These are phyloP conservation scores for Zaprionus tsacasi DNA, from an alignment of 1,140 invertebrate genomes.

Conservation along the genomic window DNA sequence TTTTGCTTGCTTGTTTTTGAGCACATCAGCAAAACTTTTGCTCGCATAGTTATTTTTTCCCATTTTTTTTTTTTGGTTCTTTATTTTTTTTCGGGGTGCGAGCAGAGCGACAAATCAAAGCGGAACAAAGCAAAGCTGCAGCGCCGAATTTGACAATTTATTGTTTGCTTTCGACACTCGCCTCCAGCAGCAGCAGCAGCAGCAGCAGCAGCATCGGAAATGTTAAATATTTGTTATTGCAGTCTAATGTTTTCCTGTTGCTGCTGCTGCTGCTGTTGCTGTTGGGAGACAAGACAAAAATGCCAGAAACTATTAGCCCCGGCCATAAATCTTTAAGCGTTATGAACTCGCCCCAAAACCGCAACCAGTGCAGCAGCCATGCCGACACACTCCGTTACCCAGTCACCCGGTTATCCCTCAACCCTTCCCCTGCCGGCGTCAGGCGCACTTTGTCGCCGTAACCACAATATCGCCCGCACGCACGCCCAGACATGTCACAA, in stretches of 20 bases:
- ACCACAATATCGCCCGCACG: conserved; percentile 44
- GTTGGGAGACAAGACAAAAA: conserved; percentile 52
- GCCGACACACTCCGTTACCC: not conserved
- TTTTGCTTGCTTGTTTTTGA: conserved; percentile 48
- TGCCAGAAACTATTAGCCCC: conserved; percentile 65
- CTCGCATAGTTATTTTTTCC: not conserved
- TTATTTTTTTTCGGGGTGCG: conserved; percentile 35
- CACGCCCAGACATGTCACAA: conserved; percentile 77
- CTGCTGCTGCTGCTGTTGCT: not conserved
- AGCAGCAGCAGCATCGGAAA: conserved; percentile 69
- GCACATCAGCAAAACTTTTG: conserved; percentile 69
- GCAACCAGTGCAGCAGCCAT: not conserved
- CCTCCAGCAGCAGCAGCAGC: conserved; percentile 13
- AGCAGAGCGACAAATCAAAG: conserved; percentile 69
- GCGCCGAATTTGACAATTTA: conserved; percentile 71
- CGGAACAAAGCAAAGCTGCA: conserved; percentile 64
- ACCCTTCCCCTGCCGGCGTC: no score
- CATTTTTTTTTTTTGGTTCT: conserved; percentile 11
- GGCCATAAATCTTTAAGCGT: conserved; percentile 66
- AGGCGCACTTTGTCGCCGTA: conserved; percentile 16
- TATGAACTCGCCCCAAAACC: conserved; percentile 21
- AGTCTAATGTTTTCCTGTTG: conserved; percentile 75
- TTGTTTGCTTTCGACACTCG: conserved; percentile 66
- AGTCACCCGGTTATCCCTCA: not conserved
- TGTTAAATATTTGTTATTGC: conserved; percentile 82